phyloP scores from a whole-genome alignment of 2,888 invertebrate species.

The Melanostoma mellinum region DNA sequence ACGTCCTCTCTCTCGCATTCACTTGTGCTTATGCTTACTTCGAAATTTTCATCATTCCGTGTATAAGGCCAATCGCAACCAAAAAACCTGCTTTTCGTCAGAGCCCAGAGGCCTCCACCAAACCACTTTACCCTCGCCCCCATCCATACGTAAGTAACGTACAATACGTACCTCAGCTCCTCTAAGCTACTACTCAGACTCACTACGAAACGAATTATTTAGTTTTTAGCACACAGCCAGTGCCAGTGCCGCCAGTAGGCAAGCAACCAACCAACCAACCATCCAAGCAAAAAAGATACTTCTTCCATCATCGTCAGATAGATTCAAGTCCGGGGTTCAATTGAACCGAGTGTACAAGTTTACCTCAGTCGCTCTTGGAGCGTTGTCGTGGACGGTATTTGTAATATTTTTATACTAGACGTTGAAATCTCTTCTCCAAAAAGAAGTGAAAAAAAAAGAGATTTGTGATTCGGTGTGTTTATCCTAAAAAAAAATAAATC shows the following conservation, averaged over 20 bases:
- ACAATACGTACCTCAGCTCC: conserved; percentile 55
- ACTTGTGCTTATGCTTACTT: conserved; percentile 51
- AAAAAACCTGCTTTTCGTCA: conserved; percentile 63
- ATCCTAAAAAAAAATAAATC: neutral
- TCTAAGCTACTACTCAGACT: conserved; percentile 57
- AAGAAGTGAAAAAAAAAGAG: neutral
- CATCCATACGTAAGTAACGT: conserved; percentile 44
- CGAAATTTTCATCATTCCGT: conserved; percentile 60
- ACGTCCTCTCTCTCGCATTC: conserved; percentile 66
- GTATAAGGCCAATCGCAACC: conserved; percentile 59
- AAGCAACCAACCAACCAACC: neutral
- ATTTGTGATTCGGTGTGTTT: conserved; percentile 38
- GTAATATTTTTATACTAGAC: conserved; percentile 34
- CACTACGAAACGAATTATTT: conserved; percentile 65
- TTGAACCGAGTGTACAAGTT: conserved; percentile 70
- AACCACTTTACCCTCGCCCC: conserved; percentile 46
- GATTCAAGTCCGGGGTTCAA: conserved; percentile 70
- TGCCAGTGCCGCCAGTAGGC: conserved; percentile 26
- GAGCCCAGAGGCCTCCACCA: conserved; percentile 52
- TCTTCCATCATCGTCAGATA: conserved; percentile 58
- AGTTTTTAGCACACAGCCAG: conserved; percentile 56
- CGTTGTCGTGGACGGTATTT: conserved; percentile 80
- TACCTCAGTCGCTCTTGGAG: conserved; percentile 81
- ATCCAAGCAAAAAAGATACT: conserved; percentile 61
- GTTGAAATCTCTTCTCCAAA: neutral